Percentiles rank a stretch among this genome's conserved stretches.
These are phyloP conservation scores for Eumacrocentrus americanus DNA, from an alignment of 2,888 invertebrate genomes.

Conservation along the genomic window DNA sequence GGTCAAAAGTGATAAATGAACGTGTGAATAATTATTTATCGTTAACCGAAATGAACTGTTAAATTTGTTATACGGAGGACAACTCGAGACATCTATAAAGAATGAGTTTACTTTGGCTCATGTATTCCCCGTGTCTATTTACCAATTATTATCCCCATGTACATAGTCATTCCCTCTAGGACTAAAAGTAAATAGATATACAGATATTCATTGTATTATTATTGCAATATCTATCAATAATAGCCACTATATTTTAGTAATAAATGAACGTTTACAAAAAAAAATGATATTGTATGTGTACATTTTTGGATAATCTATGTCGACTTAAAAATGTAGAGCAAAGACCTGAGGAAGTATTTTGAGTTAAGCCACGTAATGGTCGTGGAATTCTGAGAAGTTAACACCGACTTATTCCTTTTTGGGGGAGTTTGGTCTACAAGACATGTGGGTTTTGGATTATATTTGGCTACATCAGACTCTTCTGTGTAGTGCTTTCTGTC, in stretches of 20 bases:
- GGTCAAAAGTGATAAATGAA: background rate
- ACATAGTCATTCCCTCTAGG: constrained; percentile 36
- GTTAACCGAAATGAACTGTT: background rate
- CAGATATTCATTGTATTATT: constrained; percentile 30
- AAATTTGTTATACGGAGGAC: background rate
- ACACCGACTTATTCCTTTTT: constrained; percentile 43
- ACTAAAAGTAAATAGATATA: constrained; percentile 19
- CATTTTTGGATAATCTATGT: background rate
- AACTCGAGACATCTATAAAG: no score
- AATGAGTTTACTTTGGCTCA: no score
- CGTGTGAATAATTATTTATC: constrained; percentile 1
- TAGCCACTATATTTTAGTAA: constrained; percentile 35
- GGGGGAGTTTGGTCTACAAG: constrained; percentile 42
- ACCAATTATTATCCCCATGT: no score
- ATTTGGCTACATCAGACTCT: constrained; percentile 37
- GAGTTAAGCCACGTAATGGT: constrained; percentile 40
- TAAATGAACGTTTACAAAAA: constrained; percentile 30
- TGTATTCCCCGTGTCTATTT: no score
- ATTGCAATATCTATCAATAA: constrained; percentile 22
- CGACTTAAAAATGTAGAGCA: constrained; percentile 45
- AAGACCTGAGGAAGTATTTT: constrained; percentile 43
- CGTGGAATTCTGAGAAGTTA: constrained; percentile 45
- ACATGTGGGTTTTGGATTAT: constrained; percentile 40
- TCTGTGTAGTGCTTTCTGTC: background rate
- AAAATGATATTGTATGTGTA: background rate